Conservation (phyloP, 2,113 vertebrate genomes). For the Otis tarda region DNA sequence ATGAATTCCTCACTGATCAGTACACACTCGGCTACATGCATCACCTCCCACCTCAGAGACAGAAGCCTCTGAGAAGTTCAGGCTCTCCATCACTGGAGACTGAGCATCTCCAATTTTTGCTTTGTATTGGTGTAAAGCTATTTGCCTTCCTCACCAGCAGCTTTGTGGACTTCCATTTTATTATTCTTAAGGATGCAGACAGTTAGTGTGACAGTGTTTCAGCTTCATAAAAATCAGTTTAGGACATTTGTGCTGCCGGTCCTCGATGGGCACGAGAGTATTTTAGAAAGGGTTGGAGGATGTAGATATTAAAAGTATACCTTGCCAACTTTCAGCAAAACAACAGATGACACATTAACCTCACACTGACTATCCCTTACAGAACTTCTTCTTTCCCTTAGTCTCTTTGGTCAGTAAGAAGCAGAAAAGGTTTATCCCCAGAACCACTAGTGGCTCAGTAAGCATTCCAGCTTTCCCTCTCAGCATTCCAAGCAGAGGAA, state of each 20-base stretch:
- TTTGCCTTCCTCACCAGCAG: background rate
- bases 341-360: background rate
- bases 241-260: background rate
- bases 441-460: background rate
- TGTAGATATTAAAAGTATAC: background rate
- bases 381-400: background rate
- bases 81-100: background rate
- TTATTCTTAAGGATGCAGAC: background rate
- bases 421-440: background rate
- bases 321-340: background rate
- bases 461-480: constrained; percentile 25
- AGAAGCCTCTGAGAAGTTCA: background rate
- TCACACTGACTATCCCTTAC: background rate
- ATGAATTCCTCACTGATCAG: constrained; percentile 5
- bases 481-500: constrained; percentile 1
- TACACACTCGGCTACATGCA: background rate
- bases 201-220: background rate
- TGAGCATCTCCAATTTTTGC: background rate
- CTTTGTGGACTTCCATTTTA: background rate
- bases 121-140: background rate
- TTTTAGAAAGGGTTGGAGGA: background rate
- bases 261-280: background rate
- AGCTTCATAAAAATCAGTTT: background rate
- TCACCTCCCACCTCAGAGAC: background rate
- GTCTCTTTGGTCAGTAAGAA: background rate